Percentiles rank a stretch among this genome's conserved stretches.
Conservation (phyloP, 2,888 invertebrate species). For the Mechanitis messenoides region DNA sequence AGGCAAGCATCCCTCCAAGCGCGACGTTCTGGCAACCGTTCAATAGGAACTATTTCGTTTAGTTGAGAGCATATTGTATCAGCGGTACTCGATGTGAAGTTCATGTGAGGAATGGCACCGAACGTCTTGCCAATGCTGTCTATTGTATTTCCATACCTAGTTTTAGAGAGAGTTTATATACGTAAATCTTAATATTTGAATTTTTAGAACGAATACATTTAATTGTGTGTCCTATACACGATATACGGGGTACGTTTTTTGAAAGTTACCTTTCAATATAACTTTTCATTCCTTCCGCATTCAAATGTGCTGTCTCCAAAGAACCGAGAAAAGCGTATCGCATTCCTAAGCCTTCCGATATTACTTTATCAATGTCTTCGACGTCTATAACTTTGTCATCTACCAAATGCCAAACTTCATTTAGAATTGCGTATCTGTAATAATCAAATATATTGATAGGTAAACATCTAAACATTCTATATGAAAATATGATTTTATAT, state of each 20-base stretch:
- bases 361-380: conserved; percentile 93
- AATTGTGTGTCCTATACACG: too few species aligned
- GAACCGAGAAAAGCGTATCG: conserved; percentile 97
- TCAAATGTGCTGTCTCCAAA: conserved; percentile 94
- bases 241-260: too few species aligned
- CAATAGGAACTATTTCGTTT: conserved; percentile 83
- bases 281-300: conserved; percentile 88
- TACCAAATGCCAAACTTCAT: conserved; percentile 94
- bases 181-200: too few species aligned
- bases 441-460: conserved; percentile 7
- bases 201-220: too few species aligned
- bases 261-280: conserved; percentile 73
- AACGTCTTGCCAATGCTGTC: conserved; percentile 82
- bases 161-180: neutral
- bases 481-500: neutral
- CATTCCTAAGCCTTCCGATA: conserved; percentile 95
- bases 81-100: conserved; percentile 75
- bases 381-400: conserved; percentile 89
- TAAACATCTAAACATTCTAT: too few species aligned
- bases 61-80: conserved; percentile 83
- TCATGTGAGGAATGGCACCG: conserved; percentile 84
- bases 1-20: conserved; percentile 90
- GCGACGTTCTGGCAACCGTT: conserved; percentile 83
- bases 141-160: conserved; percentile 76
- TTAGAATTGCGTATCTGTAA: conserved; percentile 89